Evolutionary conservation across 2,797 vertebrate species (phyloP), one percentile per base, ranked within the genome.

Genomic region (Sebastes hubbsi): DNA sequence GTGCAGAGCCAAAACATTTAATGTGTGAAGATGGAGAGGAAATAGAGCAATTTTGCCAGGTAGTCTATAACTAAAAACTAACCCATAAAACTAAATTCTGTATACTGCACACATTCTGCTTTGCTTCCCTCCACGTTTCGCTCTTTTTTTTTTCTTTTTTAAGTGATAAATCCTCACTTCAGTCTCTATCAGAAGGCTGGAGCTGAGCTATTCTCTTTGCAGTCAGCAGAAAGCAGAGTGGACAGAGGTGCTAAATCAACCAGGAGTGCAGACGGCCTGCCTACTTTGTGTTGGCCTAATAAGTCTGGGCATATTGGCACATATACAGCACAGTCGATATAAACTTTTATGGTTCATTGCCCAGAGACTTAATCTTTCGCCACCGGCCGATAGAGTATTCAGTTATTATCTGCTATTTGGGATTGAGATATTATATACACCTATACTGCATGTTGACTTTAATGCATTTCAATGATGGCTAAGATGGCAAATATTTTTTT

Each of bases 271-370:
- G 65, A 81, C 79, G 74, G 75, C 79, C 76, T 82, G 77, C 89
- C 82, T 87, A 91, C 86, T 87, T 84, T 89, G 76, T 86, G 84
- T 89, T 93, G 90, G 82, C 88, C 88, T 93, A 90, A 92, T 94
- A 95, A 90, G 83, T 94, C 90, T 89, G 38, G 64, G 38, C 70
- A 82, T 91, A 92, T 89, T 89, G 94, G 88, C 92, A 94, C 85
- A 81, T 91, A 89, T 88, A 92, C 74, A 87, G 90, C 80, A 73
- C 34, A 76, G 85, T 93, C 87, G 32, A 93, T 93, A 89, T 74
- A 84, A 90, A 91, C 85, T 87, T 92, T 90, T 92, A 91, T 84
- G 89, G 81, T 89, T 92, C 89, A 80, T 72, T 84, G 81, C 81
- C 56, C 85, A 59, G 54, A 87, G 81, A 87, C 78, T 91, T 85